Evolutionary conservation across 2,797 vertebrate species (phyloP), one percentile per base, ranked within the genome.

Genomic region (Crenuchus spilurus): DNA sequence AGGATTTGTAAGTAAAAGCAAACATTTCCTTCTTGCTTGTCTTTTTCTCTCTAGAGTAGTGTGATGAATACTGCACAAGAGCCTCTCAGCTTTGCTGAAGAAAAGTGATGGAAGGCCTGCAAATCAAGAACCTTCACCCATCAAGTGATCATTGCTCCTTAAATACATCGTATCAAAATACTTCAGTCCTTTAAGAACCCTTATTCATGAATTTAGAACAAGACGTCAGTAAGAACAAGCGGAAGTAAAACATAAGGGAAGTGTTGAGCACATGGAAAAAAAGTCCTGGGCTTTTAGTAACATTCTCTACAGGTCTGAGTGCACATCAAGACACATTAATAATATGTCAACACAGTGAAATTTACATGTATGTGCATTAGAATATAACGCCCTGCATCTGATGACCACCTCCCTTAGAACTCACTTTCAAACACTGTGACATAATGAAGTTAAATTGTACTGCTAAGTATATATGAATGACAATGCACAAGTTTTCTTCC

Each of bases 401-500:
- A 61, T 41, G 35, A 30, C 39, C 60, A 44, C 24, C 24, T 44
- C n/a, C 2, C 22, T 30, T 63, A 44, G 39, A 42, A 44, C 3
- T 14, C 16, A n/a, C 60, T n/a, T 44, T 37, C 22, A 39, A 41
- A 61, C 58, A 61, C 58, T 63, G 60, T 63, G 60, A 63, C 60
- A 44, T 61, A 20, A 39, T 16, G 28, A 42, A n/a, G 37, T 61
- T 26, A 42, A 26, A 24, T 42, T 13, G 26, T 62, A 9, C 14
- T 14, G 8, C 26, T 62, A 26, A 41, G 3, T 41, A 44, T 44
- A 44, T 28, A 61, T 24, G 10, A 16, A 28, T 44, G 4, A 44
- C 24, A 44, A 63, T 63, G 39, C 39, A 42, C 22, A 62, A 22
- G 24, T 44, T 26, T 33, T 57, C 54, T 9, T 33, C 30, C 30